Evolutionary conservation across 2,888 invertebrate genomes (phyloP).

Genomic region (Hetaerina titia): DNA sequence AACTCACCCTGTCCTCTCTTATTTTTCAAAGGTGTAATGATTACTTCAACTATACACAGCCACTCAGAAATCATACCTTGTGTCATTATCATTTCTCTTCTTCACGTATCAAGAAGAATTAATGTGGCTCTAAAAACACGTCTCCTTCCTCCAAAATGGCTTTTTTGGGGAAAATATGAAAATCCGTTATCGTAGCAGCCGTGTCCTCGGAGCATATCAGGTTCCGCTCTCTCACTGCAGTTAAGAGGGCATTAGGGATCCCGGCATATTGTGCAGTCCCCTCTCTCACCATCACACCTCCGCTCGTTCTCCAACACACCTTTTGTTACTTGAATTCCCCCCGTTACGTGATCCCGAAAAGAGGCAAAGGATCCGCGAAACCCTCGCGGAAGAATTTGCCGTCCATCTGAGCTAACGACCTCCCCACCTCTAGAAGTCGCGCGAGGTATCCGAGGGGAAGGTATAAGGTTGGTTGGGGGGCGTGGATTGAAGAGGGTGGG

Average conservation of each 20-base stretch:
- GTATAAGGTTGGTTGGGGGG: background rate
- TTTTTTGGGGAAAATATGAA: background rate
- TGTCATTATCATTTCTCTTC: background rate
- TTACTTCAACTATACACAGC: too few relatives aligned
- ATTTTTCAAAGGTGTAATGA: too few relatives aligned
- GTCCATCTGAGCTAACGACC: slow-evolving; percentile 53
- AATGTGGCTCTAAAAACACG: background rate
- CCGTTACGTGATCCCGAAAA: slow-evolving; percentile 28
- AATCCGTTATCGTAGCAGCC: background rate
- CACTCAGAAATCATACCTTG: background rate
- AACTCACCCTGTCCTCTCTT: background rate
- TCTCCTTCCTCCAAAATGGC: background rate
- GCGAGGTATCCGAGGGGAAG: background rate
- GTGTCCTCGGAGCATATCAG: background rate
- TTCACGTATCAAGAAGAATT: background rate
- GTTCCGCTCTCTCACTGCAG: background rate
- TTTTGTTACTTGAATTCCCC: slow-evolving; percentile 54
- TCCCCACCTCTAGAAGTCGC: background rate
- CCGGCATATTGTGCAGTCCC: background rate
- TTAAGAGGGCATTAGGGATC: slow-evolving; percentile 38
- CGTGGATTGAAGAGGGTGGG: background rate
- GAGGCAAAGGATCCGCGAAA: background rate
- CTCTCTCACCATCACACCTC: background rate
- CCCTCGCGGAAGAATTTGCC: slow-evolving; percentile 2
- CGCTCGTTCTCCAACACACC: background rate